Conservation (phyloP, 2,797 vertebrate species). For the Manis javanica region DNA sequence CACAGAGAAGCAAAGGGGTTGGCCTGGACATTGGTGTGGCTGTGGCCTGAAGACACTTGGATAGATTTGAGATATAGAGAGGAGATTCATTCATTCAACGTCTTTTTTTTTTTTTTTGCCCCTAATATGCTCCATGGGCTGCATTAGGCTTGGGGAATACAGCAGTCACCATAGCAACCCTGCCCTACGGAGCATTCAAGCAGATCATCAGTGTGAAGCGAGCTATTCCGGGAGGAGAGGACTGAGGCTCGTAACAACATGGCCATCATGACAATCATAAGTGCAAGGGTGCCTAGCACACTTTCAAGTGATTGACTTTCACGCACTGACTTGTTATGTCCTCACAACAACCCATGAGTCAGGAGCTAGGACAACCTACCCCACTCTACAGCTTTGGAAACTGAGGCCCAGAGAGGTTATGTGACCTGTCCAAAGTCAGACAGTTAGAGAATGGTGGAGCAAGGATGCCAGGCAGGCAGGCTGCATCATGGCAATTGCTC, state of each 20-base stretch:
- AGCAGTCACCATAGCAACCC: neutral
- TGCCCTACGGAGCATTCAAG: neutral
- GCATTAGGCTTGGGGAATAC: neutral
- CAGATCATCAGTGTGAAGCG: neutral
- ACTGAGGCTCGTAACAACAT: rapidly evolving
- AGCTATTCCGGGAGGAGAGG: neutral
- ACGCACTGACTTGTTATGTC: neutral
- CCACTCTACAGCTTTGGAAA: neutral
- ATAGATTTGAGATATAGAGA: neutral
- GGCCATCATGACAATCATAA: neutral
- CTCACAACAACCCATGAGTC: neutral
- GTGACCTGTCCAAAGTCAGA: neutral
- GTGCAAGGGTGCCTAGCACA: neutral
- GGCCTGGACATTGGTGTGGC: neutral
- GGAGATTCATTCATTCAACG: neutral
- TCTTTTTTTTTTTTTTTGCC: neutral
- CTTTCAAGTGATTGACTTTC: neutral
- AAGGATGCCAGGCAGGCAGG: neutral
- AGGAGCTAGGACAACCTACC: neutral
- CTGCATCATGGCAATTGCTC: neutral
- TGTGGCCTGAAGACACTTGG: neutral
- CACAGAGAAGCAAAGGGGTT: too few species aligned
- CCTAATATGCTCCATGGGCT: neutral
- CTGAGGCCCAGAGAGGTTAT: neutral
- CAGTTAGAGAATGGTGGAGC: neutral